These are phyloP conservation scores for Mesoclemmys tuberculata DNA, from an alignment of 2,113 vertebrate genomes.

Conservation along the genomic window DNA sequence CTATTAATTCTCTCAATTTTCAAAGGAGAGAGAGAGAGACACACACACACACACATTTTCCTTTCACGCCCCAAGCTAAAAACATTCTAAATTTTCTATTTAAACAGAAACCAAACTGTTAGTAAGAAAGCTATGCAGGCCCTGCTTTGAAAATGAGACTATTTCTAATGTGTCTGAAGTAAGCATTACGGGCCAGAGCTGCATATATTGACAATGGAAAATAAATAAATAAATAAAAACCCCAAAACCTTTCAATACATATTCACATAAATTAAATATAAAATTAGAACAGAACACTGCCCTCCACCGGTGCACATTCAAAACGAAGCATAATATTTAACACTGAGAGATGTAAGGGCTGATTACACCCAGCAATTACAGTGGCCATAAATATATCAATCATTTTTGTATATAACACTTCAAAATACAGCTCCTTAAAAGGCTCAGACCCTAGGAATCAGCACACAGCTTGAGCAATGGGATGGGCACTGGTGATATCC, in stretches of 20 bases:
- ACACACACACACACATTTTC: not conserved
- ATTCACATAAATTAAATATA: not conserved
- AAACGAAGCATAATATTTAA: not conserved
- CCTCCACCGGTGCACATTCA: not conserved
- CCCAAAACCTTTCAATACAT: not conserved
- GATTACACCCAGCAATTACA: not conserved
- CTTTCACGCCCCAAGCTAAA: constrained; percentile 10
- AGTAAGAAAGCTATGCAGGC: not conserved
- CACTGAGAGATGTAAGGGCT: not conserved
- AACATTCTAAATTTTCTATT: constrained; percentile 36
- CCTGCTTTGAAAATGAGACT: constrained; percentile 31
- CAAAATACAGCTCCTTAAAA: not conserved
- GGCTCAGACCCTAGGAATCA: not conserved
- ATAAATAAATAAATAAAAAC: not conserved
- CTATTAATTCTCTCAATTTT: constrained; percentile 37
- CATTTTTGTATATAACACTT: not conserved
- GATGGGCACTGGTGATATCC: not conserved
- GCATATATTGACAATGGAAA: not conserved
- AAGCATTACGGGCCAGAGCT: constrained; percentile 4
- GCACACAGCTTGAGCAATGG: not conserved
- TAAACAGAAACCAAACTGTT: constrained; percentile 23
- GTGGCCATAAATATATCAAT: not conserved
- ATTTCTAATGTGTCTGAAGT: not conserved
- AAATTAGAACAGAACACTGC: not conserved
- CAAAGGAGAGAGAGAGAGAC: not conserved